Percentiles rank a stretch among this genome's conserved stretches.
These are phyloP conservation scores for Morone chrysops DNA, from an alignment of 2,113 vertebrate genomes.

Conservation along the genomic window DNA sequence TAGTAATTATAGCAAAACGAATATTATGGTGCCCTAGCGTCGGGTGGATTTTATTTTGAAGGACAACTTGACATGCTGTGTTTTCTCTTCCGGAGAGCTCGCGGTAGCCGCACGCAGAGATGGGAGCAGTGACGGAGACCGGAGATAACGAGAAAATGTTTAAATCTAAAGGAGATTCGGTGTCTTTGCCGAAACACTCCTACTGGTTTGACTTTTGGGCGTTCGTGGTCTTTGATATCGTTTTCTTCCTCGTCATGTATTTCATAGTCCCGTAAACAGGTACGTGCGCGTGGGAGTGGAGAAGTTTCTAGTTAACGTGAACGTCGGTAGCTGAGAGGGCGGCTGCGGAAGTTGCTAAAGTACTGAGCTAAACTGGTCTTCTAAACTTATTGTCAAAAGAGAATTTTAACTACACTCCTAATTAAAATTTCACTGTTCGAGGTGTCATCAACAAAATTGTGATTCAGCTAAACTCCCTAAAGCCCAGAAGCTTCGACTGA, in stretches of 20 bases:
- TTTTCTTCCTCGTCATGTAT: slow-evolving; percentile 86
- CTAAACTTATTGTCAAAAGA: not conserved
- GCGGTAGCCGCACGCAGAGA: not conserved
- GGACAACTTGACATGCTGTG: not conserved
- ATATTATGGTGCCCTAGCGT: not conserved
- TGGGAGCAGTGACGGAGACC: slow-evolving; percentile 13
- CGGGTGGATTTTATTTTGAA: slow-evolving; percentile 42
- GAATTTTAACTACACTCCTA: not conserved
- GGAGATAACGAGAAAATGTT: slow-evolving; percentile 4
- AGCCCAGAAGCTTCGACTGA: not conserved
- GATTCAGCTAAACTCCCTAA: not conserved
- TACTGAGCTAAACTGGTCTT: not conserved
- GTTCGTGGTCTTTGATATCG: slow-evolving; percentile 88
- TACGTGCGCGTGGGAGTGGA: slow-evolving; percentile 36
- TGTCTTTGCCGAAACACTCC: slow-evolving; percentile 83
- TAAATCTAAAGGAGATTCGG: not conserved
- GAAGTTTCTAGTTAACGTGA: slow-evolving; percentile 23
- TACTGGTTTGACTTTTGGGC: slow-evolving; percentile 95
- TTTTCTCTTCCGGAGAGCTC: not conserved
- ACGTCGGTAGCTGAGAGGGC: not conserved
- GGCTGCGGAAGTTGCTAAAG: slow-evolving; percentile 56
- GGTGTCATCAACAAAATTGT: fast-evolving
- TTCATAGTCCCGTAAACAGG: slow-evolving; percentile 80
- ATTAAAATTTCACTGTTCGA: fast-evolving
- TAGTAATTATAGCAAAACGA: not conserved